Evolutionary conservation across 2,888 invertebrate species (phyloP).

Genomic region (Phengaris arion): DNA sequence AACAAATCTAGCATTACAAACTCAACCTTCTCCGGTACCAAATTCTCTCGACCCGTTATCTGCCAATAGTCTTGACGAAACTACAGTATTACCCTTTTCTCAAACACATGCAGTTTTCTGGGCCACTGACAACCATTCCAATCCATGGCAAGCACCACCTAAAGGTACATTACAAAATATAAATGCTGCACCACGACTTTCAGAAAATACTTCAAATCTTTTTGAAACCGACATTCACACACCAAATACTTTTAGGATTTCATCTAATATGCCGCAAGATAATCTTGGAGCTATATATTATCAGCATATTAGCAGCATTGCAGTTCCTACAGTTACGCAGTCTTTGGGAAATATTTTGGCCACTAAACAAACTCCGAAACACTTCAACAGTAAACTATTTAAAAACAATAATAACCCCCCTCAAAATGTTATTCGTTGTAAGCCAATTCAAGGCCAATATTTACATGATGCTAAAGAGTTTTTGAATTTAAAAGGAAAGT

Average conservation of each 20-base stretch:
- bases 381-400: not conserved
- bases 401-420: not conserved
- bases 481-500: not conserved
- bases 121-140: not conserved
- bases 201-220: not conserved
- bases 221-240: not conserved
- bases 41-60: not conserved
- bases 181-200: not conserved
- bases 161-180: not conserved
- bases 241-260: not conserved
- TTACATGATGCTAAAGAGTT: not conserved
- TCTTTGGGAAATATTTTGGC: not conserved
- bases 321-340: not conserved
- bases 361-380: not conserved
- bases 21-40: not conserved
- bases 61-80: not conserved
- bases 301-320: not conserved
- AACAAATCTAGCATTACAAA: not conserved
- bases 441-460: not conserved
- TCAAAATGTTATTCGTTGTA: not conserved
- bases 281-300: not conserved
- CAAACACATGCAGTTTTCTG: not conserved
- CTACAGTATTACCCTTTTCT: not conserved
- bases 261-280: not conserved
- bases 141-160: not conserved